Evolutionary conservation across 1,140 invertebrate species (phyloP).

Genomic region (Eriocheir sinensis): DNA sequence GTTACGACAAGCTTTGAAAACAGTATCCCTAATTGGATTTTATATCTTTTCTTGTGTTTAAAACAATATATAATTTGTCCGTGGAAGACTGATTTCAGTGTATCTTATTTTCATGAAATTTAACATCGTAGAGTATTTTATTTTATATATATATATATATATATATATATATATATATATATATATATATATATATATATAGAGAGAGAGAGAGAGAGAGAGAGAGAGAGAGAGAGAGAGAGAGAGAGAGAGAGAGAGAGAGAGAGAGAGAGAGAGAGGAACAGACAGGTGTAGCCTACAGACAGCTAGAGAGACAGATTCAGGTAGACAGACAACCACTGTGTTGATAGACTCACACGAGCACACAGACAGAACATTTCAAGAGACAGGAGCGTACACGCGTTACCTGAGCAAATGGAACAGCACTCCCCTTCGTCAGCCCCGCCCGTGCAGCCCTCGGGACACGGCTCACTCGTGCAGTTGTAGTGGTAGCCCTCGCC

Average conservation of each 20-base stretch:
- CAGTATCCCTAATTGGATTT: too few relatives aligned
- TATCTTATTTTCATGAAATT: too few relatives aligned
- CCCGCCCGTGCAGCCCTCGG: constrained; percentile 51
- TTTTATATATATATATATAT: too few relatives aligned
- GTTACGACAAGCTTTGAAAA: too few relatives aligned
- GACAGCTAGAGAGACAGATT: neutral
- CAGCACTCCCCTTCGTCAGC: constrained; percentile 60
- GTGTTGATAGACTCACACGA: too few relatives aligned
- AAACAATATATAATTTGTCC: too few relatives aligned
- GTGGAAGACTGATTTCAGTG: too few relatives aligned
- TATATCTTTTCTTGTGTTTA: too few relatives aligned
- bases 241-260: constrained; percentile 28
- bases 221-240: neutral
- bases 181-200: neutral
- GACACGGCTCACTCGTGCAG: constrained; percentile 60
- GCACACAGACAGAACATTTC: too few relatives aligned
- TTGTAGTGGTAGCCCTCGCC: constrained; percentile 39
- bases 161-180: too few relatives aligned
- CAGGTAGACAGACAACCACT: too few relatives aligned
- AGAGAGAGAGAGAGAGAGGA: neutral
- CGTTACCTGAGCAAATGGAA: constrained; percentile 60
- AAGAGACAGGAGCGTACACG: neutral
- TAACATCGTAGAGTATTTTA: too few relatives aligned
- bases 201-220: neutral
- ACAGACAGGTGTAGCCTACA: neutral